Evolutionary conservation across 2,113 vertebrate species (phyloP).

Genomic region (Alethe diademata): DNA sequence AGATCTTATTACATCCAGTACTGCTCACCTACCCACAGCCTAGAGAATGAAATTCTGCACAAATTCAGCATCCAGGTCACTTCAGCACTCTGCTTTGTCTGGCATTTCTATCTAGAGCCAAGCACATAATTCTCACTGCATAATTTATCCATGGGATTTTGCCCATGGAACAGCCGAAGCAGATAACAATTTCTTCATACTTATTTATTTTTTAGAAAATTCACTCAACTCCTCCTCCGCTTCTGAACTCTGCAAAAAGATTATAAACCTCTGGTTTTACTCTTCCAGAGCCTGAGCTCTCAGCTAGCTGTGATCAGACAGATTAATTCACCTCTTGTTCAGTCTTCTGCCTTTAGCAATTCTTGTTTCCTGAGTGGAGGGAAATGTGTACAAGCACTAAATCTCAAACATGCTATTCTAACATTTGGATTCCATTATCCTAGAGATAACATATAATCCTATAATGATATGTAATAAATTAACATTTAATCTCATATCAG

Average conservation of each 20-base stretch:
- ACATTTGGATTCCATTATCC: constrained; percentile 47
- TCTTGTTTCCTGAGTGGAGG: neutral
- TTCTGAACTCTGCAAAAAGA: neutral
- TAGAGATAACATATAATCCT: constrained; percentile 52
- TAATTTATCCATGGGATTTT: constrained; percentile 28
- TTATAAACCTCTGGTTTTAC: neutral
- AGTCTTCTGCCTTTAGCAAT: neutral
- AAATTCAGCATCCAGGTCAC: constrained; percentile 28
- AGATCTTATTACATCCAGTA: neutral
- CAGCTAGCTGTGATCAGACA: neutral
- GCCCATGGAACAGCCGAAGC: neutral
- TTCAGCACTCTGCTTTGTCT: neutral
- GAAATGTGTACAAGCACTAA: constrained; percentile 40
- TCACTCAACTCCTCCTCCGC: neutral
- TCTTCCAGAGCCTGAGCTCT: neutral
- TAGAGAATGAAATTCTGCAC: neutral
- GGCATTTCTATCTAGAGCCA: neutral
- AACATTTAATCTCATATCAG: constrained; percentile 54
- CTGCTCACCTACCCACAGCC: constrained; percentile 4
- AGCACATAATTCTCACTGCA: constrained; percentile 9
- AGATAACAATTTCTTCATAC: neutral
- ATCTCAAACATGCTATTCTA: constrained; percentile 47
- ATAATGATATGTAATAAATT: constrained; percentile 46
- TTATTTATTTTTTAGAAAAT: neutral
- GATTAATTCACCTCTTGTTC: constrained; percentile 31